Evolutionary conservation across 2,113 vertebrate genomes (phyloP), one percentile per base, ranked within the genome.

Genomic region (Barnardius zonarius): DNA sequence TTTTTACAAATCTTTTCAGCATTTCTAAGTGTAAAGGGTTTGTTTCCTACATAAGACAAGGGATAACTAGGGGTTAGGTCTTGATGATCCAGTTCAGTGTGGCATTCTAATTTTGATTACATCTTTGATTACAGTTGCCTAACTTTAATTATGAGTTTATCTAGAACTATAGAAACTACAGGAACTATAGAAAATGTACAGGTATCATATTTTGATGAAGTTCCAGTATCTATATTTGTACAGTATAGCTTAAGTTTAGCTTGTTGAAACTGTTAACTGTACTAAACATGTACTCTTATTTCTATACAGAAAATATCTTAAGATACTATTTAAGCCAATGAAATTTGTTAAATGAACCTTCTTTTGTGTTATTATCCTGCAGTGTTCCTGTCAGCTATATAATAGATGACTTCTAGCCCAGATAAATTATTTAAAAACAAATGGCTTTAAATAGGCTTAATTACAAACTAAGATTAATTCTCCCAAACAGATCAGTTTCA

Each of bases 381-480:
- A 52, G 27, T 55, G 13, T 6, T 92, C 18, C 69, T 72, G 35
- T 74, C 81, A 86, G n/a, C 12, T 1, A 0, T 69, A 13, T 37
- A 70, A 77, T 1, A 76, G 49, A 85, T 91, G 87, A 79, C 85
- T 88, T 76, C 49, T 66, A 85, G 54, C 75, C 81, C 70, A 91
- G 75, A 76, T 52, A 76, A 94, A 66, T 70, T 88, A 67, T 86
- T 94, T 88, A 51, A 88, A 62, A 43, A 51, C 43, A 86, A 93
- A n/a, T 49, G 37, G 9, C 4, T 93, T 67, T 93, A 86, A 88
- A 30, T 83, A 83, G 1, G 1, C 17, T 90, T 89, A 83, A 85
- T 93, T 93, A 41, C 46, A 80, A 85, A 63, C 41, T 46, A 59
- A 77, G 49, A 43, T 90, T 89, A 80, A 77, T 91, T 91, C 49